phyloP scores from a whole-genome alignment of 2,888 invertebrate species.

The Ormyrus pomaceus region DNA sequence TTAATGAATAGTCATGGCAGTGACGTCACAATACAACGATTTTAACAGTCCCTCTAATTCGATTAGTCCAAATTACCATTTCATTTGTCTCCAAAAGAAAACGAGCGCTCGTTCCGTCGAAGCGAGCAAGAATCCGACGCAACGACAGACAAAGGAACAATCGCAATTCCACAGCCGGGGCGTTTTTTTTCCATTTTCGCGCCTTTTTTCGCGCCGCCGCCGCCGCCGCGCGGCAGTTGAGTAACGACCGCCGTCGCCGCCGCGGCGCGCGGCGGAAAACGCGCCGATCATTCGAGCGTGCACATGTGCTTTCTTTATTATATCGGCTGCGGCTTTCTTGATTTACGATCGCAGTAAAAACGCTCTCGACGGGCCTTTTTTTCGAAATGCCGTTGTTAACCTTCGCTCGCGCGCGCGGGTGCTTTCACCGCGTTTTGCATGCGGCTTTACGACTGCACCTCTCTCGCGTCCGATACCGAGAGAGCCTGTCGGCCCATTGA shows the following conservation, averaged over 20 bases:
- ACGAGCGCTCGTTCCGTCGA: no score
- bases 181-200: constrained; percentile 2
- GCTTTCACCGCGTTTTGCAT: neutral
- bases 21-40: no score
- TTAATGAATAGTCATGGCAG: no score
- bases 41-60: no score
- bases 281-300: neutral
- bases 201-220: constrained; percentile 21
- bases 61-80: no score
- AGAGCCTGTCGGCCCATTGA: no score
- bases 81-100: no score
- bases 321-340: neutral
- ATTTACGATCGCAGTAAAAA: constrained; percentile 33
- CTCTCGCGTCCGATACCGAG: neutral
- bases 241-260: neutral
- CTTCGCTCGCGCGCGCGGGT: neutral
- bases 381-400: constrained; percentile 4
- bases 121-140: neutral
- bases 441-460: neutral
- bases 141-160: constrained; percentile 38
- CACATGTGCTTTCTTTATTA: neutral
- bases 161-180: constrained; percentile 7
- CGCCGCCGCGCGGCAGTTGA: no score
- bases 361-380: neutral
- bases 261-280: neutral